Base-by-base conservation (phyloP, 2,888 invertebrate species). In the Parascotia fuliginaria region DNA sequence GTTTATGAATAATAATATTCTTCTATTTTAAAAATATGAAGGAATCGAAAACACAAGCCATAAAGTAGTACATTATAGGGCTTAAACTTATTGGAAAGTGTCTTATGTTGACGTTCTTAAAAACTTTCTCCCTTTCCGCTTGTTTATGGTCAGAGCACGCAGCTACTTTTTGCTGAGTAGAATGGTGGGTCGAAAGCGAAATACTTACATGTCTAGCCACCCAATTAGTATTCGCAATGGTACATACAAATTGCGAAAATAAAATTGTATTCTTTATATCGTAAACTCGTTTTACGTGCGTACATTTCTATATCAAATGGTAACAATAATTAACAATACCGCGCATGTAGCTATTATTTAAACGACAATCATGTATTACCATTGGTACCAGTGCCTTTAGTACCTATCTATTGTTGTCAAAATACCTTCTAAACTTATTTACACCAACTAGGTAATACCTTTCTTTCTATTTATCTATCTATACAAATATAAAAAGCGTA, bases 91-190 rank as follows among this genome's bases (percentile, higher is more conserved):
- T 65, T 63, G 61, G 62, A 66, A 60, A 66, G 66, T 64, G 57
- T 61, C 55, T 44, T n/a, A 24, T 44, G 57, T 48, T 47, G 39
- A 51, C 60, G 50, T 33, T 60, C 55, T 60, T 53, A 42, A 5
- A 45, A 63, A 72, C 79, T 78, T 78, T 78, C 79, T 70, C 75
- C 62, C 40, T 53, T 49, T 54, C 72, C 40, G 49, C 72, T 63
- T 67, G 57, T 70, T 70, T 74, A 72, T 70, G 71, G 71, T 60
- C 69, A 64, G 41, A 58, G 64, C 67, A 65, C 66, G 65, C 39
- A 58, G 41, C 27, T 34, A 72, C 70, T 75, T 77, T 76, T 75
- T 74, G 69, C 65, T 37, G 28, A 67, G 60, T 50, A 52, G 41
- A 42, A 48, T 53, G 51, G 50, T 43, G 53, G 45, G 60, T 67